A percentile compares a stretch with the other conserved stretches of the same genome.
phyloP scores from a whole-genome alignment of 2,113 vertebrate species.

The Tichodroma muraria region DNA sequence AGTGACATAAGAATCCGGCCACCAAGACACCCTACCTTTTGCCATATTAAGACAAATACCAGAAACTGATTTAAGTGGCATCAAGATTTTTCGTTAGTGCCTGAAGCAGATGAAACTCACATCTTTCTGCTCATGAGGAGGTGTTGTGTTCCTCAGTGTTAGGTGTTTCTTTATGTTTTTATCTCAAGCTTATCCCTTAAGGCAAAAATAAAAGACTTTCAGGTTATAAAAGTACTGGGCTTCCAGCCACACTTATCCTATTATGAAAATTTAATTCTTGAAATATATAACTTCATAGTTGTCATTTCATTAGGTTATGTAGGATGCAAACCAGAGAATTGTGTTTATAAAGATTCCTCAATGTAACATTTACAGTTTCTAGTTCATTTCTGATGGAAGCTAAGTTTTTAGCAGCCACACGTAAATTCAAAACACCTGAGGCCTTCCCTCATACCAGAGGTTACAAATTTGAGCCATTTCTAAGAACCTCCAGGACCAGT shows the following conservation, averaged over 20 bases:
- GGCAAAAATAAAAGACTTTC: not conserved
- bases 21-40: not conserved
- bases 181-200: not conserved
- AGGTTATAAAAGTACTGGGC: not conserved
- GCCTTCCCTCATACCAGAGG: not conserved
- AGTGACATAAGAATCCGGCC: not conserved
- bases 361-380: not conserved
- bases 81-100: not conserved
- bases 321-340: not conserved
- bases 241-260: not conserved
- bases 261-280: not conserved
- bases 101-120: not conserved
- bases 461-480: not conserved
- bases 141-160: not conserved
- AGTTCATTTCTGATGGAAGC: not conserved
- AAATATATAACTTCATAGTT: not conserved
- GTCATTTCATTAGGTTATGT: not conserved
- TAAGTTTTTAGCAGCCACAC: not conserved
- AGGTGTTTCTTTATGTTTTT: not conserved
- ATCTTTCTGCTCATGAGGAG: not conserved
- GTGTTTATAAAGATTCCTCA: not conserved
- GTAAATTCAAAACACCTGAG: not conserved
- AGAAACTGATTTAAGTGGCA: not conserved
- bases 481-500: not conserved
- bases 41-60: not conserved